Percentiles rank a stretch among this genome's conserved stretches.
Evolutionary conservation across 64 coral and sea anemone genomes (phyloP).

Genomic region (Actinia tenebrosa): DNA sequence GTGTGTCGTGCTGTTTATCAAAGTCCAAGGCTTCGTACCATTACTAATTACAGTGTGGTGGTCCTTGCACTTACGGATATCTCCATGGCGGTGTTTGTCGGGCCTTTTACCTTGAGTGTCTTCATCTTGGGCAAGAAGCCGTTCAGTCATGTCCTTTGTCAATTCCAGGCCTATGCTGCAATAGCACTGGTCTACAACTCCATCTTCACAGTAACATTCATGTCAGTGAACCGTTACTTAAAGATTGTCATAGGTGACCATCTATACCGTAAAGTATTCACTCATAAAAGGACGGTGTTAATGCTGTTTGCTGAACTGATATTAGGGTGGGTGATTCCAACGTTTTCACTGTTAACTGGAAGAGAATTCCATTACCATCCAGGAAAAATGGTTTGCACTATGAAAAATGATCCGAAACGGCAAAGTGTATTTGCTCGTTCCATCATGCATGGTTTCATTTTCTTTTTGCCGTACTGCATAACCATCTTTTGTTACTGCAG

Average conservation of each 20-base stretch:
- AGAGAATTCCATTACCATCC: neutral
- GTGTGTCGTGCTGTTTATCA: neutral
- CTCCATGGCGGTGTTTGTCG: neutral
- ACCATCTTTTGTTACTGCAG: slow-evolving; percentile 1
- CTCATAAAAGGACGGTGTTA: neutral
- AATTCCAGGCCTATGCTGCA: neutral
- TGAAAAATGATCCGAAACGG: too few relatives aligned
- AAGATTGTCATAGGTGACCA: neutral
- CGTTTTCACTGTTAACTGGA: neutral
- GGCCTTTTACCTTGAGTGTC: neutral
- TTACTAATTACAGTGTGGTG: slow-evolving; percentile 5
- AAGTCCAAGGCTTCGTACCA: slow-evolving; percentile 14
- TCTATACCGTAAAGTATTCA: neutral
- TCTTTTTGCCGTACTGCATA: neutral
- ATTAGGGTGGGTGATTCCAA: neutral
- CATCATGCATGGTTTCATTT: too few relatives aligned
- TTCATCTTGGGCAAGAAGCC: neutral
- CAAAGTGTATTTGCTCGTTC: neutral
- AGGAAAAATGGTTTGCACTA: neutral
- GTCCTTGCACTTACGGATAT: neutral
- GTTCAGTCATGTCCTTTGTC: neutral
- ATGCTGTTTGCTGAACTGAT: neutral
- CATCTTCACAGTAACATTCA: neutral
- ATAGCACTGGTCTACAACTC: neutral
- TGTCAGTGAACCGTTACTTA: too few relatives aligned